phyloP scores from a whole-genome alignment of 2,888 invertebrate species.

The Anoplius nigerrimus region DNA sequence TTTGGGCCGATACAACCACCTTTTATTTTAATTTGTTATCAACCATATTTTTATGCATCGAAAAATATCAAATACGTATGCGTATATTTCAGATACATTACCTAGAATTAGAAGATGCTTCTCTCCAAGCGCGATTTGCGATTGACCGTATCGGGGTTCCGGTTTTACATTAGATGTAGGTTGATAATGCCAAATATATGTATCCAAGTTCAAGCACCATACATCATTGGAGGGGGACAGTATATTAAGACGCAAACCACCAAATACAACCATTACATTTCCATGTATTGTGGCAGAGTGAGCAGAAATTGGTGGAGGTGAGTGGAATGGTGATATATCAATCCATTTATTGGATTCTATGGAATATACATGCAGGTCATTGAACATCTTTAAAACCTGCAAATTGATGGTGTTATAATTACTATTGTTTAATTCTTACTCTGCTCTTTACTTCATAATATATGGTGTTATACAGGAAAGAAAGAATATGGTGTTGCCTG shows the following conservation, averaged over 20 bases:
- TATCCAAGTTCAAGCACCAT: conserved; percentile 90
- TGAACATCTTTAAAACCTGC: conserved; percentile 88
- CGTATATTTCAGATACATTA: conserved; percentile 36
- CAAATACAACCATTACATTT: conserved; percentile 90
- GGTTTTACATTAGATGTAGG: conserved; percentile 83
- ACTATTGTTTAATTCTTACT: neutral
- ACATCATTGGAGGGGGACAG: conserved; percentile 84
- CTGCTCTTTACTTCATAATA: neutral
- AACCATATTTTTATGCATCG: neutral
- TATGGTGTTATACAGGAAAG: conserved; percentile 79
- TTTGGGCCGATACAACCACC: conserved; percentile 92
- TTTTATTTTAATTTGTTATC: conserved; percentile 45
- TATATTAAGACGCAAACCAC: conserved; percentile 74
- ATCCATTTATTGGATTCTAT: conserved; percentile 89
- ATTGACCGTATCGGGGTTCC: conserved; percentile 92
- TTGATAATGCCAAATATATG: conserved; percentile 87
- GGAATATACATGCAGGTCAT: conserved; percentile 93
- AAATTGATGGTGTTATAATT: conserved; percentile 41
- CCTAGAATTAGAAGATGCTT: conserved; percentile 87
- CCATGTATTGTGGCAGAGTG: conserved; percentile 93
- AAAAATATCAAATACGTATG: conserved; percentile 1
- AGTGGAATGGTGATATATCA: too few relatives aligned
- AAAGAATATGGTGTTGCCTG: conserved; percentile 91
- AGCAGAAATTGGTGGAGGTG: conserved; percentile 90
- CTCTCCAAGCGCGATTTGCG: conserved; percentile 89